phyloP scores from a whole-genome alignment of 2,888 invertebrate species.

The Luperina testacea region DNA sequence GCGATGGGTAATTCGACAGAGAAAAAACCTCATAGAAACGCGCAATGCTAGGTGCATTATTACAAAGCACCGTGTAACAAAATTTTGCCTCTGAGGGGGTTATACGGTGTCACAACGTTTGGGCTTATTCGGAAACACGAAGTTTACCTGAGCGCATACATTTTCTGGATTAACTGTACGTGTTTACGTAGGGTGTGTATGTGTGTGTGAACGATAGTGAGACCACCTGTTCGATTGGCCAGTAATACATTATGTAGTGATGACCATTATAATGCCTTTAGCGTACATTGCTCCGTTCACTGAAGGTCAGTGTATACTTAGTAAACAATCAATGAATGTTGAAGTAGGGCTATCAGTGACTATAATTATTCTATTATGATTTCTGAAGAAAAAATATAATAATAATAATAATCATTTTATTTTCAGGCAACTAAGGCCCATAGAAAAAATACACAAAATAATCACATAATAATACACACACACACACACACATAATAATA shows the following conservation, averaged over 20 bases:
- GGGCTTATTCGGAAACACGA: not conserved
- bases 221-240: conserved; percentile 54
- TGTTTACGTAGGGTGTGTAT: not conserved
- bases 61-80: not conserved
- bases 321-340: conserved; percentile 47
- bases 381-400: not conserved
- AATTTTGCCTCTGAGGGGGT: too few relatives aligned
- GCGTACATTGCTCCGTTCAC: conserved; percentile 42
- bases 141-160: not conserved
- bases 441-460: too few relatives aligned
- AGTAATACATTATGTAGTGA: conserved; percentile 42
- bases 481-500: too few relatives aligned
- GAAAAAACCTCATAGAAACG: not conserved
- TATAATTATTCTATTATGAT: conserved; percentile 17
- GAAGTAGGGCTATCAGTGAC: conserved; percentile 15
- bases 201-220: conserved; percentile 8
- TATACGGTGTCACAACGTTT: too few relatives aligned
- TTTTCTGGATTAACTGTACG: not conserved
- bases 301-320: conserved; percentile 32
- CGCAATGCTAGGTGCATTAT: not conserved
- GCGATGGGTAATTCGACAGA: not conserved
- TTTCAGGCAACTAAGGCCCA: too few relatives aligned
- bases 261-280: conserved; percentile 50
- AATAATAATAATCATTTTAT: too few relatives aligned
- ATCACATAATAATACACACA: too few relatives aligned